Evolutionary conservation across 1,140 invertebrate genomes (phyloP).

Genomic region (Drosophila athabasca): DNA sequence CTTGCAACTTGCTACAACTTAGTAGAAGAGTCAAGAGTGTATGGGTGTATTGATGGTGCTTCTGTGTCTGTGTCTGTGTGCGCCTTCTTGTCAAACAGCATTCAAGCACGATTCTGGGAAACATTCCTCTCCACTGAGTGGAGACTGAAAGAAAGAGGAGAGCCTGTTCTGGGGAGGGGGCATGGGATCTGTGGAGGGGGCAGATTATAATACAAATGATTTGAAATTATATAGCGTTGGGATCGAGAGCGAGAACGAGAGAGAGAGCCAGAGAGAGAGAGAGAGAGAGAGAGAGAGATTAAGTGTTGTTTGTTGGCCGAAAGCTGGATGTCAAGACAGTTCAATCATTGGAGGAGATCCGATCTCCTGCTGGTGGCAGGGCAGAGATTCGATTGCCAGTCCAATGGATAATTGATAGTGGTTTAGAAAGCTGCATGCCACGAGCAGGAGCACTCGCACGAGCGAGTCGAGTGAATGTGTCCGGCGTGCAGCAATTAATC

Average conservation of each 20-base stretch:
- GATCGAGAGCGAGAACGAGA: slow-evolving; percentile 11
- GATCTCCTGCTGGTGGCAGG: slow-evolving; percentile 53
- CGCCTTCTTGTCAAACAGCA: slow-evolving; percentile 79
- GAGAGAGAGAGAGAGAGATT: slow-evolving; percentile 15
- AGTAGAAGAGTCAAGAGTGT: slow-evolving; percentile 50
- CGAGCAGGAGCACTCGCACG: neutral
- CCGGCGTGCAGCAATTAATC: slow-evolving; percentile 30
- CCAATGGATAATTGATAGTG: slow-evolving; percentile 31
- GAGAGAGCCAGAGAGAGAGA: slow-evolving; percentile 14
- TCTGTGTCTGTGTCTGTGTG: slow-evolving; percentile 36
- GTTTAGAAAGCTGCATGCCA: slow-evolving; percentile 29
- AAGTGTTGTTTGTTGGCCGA: slow-evolving; percentile 43
- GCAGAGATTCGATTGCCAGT: slow-evolving; percentile 21
- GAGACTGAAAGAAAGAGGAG: slow-evolving; percentile 29
- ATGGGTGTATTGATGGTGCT: slow-evolving; percentile 23
- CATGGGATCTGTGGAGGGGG: neutral
- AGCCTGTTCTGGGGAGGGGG: slow-evolving; percentile 56
- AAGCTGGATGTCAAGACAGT: slow-evolving; percentile 69
- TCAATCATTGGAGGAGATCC: slow-evolving; percentile 60
- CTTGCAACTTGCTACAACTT: slow-evolving; percentile 81
- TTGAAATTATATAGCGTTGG: slow-evolving; percentile 60
- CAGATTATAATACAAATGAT: slow-evolving; percentile 74
- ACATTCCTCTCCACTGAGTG: slow-evolving; percentile 70
- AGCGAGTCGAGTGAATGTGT: slow-evolving; percentile 47
- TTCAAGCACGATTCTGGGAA: slow-evolving; percentile 83